Conservation (phyloP, 2,888 invertebrate species). For the Hirtodrosophila duncani region DNA sequence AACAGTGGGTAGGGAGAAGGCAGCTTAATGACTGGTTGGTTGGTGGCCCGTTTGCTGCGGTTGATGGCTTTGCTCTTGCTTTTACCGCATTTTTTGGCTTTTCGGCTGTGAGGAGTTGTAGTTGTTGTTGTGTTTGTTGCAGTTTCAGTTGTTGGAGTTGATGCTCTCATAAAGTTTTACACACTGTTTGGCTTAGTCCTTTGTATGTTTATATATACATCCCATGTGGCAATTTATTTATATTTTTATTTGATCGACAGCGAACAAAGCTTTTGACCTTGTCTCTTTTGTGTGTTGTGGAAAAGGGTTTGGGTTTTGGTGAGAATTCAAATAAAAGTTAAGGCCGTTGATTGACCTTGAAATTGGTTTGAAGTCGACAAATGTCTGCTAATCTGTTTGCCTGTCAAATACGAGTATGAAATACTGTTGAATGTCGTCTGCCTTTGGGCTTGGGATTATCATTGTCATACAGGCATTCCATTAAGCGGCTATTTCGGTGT, state of each 20-base stretch:
- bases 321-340: background rate
- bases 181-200: no score
- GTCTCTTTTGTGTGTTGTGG: no score
- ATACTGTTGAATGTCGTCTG: conserved; percentile 10
- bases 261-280: no score
- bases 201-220: no score
- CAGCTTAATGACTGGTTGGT: conserved; percentile 63
- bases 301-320: no score
- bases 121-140: no score
- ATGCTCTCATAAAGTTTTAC: no score
- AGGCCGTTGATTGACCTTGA: conserved; percentile 9
- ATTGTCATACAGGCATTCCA: conserved; percentile 2
- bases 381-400: conserved; percentile 12
- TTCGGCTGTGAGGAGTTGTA: no score
- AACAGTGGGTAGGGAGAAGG: background rate
- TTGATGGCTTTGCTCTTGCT: conserved; percentile 40
- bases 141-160: no score
- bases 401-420: conserved; percentile 6
- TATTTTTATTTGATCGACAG: no score
- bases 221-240: no score
- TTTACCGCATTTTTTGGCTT: conserved; percentile 40
- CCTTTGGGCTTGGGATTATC: conserved; percentile 27
- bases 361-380: conserved; percentile 22
- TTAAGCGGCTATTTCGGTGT: conserved; percentile 27
- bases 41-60: conserved; percentile 54